Percentiles rank a stretch among this genome's conserved stretches.
Conservation (phyloP, 2,888 invertebrate species). For the Rhingia campestris region DNA sequence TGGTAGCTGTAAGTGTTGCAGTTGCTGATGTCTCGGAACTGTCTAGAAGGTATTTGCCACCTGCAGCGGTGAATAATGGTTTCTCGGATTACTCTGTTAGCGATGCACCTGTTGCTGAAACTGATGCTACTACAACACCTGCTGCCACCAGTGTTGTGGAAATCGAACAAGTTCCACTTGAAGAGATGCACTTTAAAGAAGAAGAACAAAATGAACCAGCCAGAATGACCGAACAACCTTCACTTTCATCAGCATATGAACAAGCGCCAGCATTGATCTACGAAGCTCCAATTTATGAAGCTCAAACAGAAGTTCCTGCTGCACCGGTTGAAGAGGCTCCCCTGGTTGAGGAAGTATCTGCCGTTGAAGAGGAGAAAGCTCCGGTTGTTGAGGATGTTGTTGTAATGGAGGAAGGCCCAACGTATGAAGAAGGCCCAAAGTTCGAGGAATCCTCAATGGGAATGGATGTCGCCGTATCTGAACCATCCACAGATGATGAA, state of each 20-base stretch:
- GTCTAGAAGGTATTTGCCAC: slow-evolving; percentile 37
- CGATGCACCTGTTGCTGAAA: background rate
- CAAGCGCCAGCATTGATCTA: slow-evolving; percentile 33
- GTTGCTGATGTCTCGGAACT: slow-evolving; percentile 49
- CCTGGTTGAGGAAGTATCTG: background rate
- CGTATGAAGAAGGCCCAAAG: background rate
- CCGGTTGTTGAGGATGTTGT: slow-evolving; percentile 1
- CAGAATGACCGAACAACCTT: slow-evolving; percentile 12
- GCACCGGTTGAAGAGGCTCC: background rate
- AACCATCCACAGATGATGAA: background rate
- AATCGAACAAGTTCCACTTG: slow-evolving; percentile 39
- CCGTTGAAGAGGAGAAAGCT: background rate
- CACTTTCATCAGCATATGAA: slow-evolving; percentile 10
- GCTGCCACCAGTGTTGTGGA: slow-evolving; percentile 30
- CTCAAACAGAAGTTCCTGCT: slow-evolving; percentile 17
- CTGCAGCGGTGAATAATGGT: slow-evolving; percentile 9
- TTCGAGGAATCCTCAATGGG: background rate
- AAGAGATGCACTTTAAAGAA: slow-evolving; percentile 38
- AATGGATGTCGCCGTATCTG: slow-evolving; percentile 3
- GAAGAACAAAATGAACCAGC: background rate
- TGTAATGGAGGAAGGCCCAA: background rate
- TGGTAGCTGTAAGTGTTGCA: slow-evolving; percentile 39
- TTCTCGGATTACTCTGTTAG: slow-evolving; percentile 8
- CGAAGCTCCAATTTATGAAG: slow-evolving; percentile 26
- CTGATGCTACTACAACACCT: slow-evolving; percentile 18